A percentile compares a stretch with the other conserved stretches of the same genome.
phyloP scores from a whole-genome alignment of 2,113 vertebrate genomes.

The Hemiprocne comata region DNA sequence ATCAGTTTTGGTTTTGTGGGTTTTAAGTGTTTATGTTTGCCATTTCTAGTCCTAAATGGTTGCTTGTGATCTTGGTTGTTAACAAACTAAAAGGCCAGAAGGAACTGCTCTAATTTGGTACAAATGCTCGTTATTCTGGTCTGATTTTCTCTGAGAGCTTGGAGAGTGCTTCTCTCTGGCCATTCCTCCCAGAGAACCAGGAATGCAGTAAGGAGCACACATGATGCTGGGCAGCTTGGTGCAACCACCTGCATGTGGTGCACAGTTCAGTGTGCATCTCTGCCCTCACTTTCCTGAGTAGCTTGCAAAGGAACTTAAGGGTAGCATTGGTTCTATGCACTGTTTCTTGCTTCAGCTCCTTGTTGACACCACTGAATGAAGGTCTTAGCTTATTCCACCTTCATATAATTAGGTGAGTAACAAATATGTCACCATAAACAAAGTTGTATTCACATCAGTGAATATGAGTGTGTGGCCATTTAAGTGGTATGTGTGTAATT shows the following conservation, averaged over 20 bases:
- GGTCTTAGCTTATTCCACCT: neutral
- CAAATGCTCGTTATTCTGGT: neutral
- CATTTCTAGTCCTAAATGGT: neutral
- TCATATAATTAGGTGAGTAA: conserved; percentile 61
- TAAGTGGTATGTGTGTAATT: conserved; percentile 24
- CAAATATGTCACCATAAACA: conserved; percentile 32
- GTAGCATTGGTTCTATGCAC: neutral
- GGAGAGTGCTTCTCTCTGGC: neutral
- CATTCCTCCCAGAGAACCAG: neutral
- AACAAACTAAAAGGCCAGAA: neutral
- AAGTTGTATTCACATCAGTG: neutral
- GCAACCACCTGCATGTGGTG: neutral
- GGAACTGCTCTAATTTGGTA: neutral
- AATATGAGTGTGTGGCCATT: conserved; percentile 15
- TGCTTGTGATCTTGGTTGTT: neutral
- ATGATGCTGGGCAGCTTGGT: rapidly evolving
- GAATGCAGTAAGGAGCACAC: neutral
- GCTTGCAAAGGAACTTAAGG: neutral
- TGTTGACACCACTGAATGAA: conserved; percentile 17
- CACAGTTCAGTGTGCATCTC: neutral
- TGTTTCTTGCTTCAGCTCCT: conserved; percentile 2
- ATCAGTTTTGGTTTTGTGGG: neutral
- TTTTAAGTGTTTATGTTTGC: neutral
- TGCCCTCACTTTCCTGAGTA: neutral
- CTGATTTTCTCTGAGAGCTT: neutral